Conservation (phyloP, 2,113 vertebrate species). For the Nycticebus coucang region DNA sequence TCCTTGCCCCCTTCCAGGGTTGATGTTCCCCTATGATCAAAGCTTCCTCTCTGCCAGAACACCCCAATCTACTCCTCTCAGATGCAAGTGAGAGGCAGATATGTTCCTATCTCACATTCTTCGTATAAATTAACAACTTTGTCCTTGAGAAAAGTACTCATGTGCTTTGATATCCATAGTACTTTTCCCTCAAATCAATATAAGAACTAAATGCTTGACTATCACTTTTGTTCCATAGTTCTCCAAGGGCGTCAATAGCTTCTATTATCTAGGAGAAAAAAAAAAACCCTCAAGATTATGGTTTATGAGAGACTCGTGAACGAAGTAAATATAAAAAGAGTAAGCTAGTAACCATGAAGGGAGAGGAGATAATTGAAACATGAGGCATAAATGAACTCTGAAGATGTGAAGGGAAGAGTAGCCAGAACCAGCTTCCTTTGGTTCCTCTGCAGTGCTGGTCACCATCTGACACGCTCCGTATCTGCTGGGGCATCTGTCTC, state of each 20-base stretch:
- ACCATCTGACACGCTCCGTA: background rate
- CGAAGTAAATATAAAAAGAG: background rate
- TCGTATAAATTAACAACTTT: conserved; percentile 1
- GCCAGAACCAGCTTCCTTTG: background rate
- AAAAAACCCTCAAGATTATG: background rate
- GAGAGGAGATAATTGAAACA: background rate
- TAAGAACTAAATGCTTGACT: background rate
- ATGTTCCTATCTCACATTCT: background rate
- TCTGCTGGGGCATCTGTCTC: background rate
- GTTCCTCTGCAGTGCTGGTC: background rate
- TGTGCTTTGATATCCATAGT: background rate
- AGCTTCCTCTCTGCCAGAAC: background rate
- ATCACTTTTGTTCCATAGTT: background rate
- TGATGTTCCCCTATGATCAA: background rate
- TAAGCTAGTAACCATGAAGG: background rate
- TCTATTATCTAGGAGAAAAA: background rate
- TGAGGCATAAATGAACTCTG: background rate
- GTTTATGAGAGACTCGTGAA: background rate
- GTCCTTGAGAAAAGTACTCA: background rate
- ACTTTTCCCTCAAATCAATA: conserved; percentile 16
- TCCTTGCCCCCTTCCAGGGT: background rate
- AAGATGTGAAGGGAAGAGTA: background rate
- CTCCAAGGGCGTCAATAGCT: conserved; percentile 19
- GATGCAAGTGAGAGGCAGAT: background rate
- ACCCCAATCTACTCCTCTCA: background rate